Evolutionary conservation across 2,797 vertebrate genomes (phyloP).

Genomic region (Eulemur mongoz): DNA sequence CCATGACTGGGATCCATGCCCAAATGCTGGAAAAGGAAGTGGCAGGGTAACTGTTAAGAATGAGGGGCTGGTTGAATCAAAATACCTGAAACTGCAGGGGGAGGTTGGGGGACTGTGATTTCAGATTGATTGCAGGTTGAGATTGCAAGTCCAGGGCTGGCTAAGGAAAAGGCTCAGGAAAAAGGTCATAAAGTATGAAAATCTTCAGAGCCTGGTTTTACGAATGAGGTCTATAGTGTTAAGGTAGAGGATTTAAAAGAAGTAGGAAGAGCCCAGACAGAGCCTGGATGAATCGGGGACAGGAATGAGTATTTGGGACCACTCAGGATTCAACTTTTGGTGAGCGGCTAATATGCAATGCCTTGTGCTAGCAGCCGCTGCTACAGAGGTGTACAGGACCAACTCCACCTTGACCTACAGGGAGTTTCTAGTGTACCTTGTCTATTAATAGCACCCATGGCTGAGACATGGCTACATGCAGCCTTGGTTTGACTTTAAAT

Average conservation of each 20-base stretch:
- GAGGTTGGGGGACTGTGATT: not conserved
- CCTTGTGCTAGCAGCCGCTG: too few relatives aligned
- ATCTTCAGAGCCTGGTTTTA: not conserved
- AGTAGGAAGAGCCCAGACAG: not conserved
- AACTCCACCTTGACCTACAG: not conserved
- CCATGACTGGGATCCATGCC: not conserved
- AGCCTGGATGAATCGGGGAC: not conserved
- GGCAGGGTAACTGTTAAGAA: not conserved
- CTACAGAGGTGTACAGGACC: not conserved
- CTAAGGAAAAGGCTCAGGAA: not conserved
- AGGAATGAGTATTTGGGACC: not conserved
- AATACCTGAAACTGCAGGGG: not conserved
- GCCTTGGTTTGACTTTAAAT: conserved; percentile 7
- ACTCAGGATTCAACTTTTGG: not conserved
- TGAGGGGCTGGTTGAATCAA: not conserved
- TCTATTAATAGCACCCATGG: too few relatives aligned
- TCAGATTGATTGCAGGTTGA: not conserved
- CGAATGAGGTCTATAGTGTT: not conserved
- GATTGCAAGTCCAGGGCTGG: not conserved
- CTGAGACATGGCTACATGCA: not conserved
- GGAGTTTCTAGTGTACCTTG: too few relatives aligned
- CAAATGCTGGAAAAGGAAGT: not conserved
- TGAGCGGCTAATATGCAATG: not conserved
- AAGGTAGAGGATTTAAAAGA: not conserved
- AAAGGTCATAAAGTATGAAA: not conserved